Evolutionary conservation across 2,888 invertebrate genomes (phyloP).

Genomic region (Lithophane semibrunnea): DNA sequence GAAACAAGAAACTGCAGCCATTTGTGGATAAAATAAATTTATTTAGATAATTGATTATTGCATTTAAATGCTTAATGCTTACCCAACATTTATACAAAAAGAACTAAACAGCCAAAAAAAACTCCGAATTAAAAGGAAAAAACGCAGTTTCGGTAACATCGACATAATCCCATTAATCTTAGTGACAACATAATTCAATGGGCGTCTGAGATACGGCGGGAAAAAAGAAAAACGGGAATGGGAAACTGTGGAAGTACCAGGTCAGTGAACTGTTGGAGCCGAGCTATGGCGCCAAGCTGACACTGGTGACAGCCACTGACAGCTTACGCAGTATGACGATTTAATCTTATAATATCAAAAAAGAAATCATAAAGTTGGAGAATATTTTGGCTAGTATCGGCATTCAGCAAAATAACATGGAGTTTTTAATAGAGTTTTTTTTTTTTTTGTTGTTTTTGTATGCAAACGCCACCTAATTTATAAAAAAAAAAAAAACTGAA

Average conservation of each 20-base stretch:
- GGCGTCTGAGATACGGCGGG: constrained; percentile 67
- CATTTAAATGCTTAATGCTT: too few species aligned
- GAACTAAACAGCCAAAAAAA: constrained; percentile 29
- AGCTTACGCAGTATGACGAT: constrained; percentile 38
- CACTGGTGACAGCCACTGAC: constrained; percentile 34
- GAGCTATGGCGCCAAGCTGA: constrained; percentile 53
- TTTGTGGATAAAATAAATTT: too few species aligned
- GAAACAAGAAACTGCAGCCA: too few species aligned
- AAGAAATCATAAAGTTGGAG: not conserved
- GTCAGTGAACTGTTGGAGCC: constrained; percentile 64
- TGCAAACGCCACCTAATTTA: too few species aligned
- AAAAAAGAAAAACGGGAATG: constrained; percentile 58
- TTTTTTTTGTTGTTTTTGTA: too few species aligned
- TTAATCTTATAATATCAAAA: constrained; percentile 13
- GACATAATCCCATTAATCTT: constrained; percentile 82
- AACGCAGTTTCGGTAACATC: constrained; percentile 63
- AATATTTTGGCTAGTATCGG: not conserved
- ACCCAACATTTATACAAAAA: not conserved
- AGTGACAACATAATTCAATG: constrained; percentile 81
- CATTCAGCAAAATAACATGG: not conserved
- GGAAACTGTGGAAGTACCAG: constrained; percentile 56
- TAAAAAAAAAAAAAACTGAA: too few species aligned
- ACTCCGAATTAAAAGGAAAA: constrained; percentile 63
- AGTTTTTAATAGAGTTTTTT: not conserved
- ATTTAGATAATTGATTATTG: too few species aligned